Conservation (phyloP, 2,888 invertebrate genomes). For the Melipona beecheii region DNA sequence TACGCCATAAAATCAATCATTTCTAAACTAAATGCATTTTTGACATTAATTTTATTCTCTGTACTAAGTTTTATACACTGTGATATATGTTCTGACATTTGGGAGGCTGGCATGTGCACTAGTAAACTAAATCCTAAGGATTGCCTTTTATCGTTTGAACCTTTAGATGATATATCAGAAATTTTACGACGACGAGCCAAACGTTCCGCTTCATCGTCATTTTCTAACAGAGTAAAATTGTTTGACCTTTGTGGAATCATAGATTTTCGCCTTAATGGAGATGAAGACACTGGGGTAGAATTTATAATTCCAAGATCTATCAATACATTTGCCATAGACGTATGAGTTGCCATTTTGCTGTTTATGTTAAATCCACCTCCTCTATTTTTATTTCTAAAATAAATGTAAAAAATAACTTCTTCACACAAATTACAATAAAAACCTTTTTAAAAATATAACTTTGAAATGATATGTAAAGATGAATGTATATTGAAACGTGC, state of each 20-base stretch:
- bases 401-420: neutral
- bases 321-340: constrained; percentile 14
- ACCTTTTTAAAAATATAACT: neutral
- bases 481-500: neutral
- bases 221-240: constrained; percentile 58
- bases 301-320: neutral
- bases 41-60: constrained; percentile 90
- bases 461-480: neutral
- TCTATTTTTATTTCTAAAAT: constrained; percentile 20
- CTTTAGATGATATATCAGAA: neutral
- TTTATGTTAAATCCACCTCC: neutral
- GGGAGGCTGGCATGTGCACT: constrained; percentile 67
- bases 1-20: constrained; percentile 94
- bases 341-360: constrained; percentile 14
- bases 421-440: neutral
- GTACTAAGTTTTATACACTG: constrained; percentile 78
- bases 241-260: neutral
- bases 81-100: constrained; percentile 75
- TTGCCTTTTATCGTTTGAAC: constrained; percentile 58
- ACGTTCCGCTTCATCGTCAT: constrained; percentile 79
- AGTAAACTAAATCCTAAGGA: constrained; percentile 72
- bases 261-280: constrained; percentile 51
- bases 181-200: constrained; percentile 65
- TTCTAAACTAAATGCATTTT: constrained; percentile 95
- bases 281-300: constrained; percentile 15